phyloP scores from a whole-genome alignment of 2,797 vertebrate species.

The Tenualosa thibaudeaui region DNA sequence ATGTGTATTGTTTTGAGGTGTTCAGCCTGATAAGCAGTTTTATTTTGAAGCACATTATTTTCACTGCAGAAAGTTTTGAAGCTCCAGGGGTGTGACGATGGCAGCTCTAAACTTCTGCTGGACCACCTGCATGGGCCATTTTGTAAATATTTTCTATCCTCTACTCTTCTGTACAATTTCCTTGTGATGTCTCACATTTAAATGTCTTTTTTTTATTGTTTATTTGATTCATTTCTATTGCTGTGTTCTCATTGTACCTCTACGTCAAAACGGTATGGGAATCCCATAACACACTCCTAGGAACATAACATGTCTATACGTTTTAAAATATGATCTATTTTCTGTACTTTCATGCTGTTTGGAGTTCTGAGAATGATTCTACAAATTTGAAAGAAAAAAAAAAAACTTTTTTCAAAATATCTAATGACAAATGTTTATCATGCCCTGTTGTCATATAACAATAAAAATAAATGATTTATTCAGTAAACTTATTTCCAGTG shows the following conservation, averaged over 20 bases:
- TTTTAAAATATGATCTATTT: neutral
- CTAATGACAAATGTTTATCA: neutral
- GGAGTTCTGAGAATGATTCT: neutral
- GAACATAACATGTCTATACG: neutral
- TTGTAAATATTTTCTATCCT: conserved; percentile 47
- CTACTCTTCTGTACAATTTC: neutral
- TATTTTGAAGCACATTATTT: conserved; percentile 19
- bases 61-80: conserved; percentile 6
- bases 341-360: neutral
- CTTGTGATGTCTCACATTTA: neutral
- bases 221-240: neutral
- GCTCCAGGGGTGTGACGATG: neutral
- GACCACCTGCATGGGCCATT: neutral
- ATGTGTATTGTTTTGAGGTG: conserved; percentile 6
- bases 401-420: neutral
- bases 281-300: neutral
- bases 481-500: neutral
- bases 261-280: neutral
- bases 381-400: neutral
- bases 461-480: neutral
- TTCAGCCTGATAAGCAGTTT: conserved; percentile 29
- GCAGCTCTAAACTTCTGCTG: neutral
- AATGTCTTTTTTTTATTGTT: neutral
- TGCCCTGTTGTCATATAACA: neutral
- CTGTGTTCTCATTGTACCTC: neutral